These are phyloP conservation scores for Thecophora atra DNA, from an alignment of 2,888 invertebrate genomes.

Conservation along the genomic window DNA sequence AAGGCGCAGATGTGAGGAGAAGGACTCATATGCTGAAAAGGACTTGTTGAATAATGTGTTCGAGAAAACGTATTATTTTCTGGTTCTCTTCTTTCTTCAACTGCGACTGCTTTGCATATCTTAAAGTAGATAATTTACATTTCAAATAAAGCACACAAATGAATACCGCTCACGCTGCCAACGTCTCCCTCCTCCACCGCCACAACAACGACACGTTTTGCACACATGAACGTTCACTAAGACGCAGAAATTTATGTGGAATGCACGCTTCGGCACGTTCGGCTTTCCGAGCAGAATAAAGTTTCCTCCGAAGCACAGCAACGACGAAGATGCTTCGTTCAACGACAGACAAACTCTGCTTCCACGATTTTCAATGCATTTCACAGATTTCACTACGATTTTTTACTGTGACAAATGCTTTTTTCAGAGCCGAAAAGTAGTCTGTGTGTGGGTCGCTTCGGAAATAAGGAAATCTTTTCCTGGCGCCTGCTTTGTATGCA, in stretches of 20 bases:
- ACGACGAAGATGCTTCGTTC: not conserved
- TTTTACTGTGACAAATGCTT: conserved; percentile 3
- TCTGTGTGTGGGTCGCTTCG: not conserved
- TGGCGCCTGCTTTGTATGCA: not conserved
- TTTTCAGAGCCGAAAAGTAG: not conserved
- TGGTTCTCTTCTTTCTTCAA: no score
- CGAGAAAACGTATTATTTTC: no score
- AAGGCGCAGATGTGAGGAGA: no score
- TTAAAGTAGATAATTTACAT: no score
- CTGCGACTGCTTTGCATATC: no score
- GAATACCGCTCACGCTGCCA: not conserved
- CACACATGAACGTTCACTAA: conserved; percentile 1
- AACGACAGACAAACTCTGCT: not conserved
- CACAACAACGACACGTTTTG: conserved; percentile 1
- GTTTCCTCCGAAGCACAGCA: not conserved
- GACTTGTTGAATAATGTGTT: no score
- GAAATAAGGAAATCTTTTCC: conserved; percentile 4
- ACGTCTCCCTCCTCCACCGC: not conserved
- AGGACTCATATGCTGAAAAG: no score
- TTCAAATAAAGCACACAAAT: not conserved
- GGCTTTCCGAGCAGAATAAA: not conserved
- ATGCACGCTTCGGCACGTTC: not conserved
- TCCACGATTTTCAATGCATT: not conserved
- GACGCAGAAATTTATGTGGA: conserved; percentile 8
- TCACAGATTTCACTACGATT: conserved; percentile 3